A percentile compares a stretch with the other conserved stretches of the same genome.
These are phyloP conservation scores for Eleutherodactylus coqui DNA, from an alignment of 2,797 vertebrate species.

Conservation along the genomic window DNA sequence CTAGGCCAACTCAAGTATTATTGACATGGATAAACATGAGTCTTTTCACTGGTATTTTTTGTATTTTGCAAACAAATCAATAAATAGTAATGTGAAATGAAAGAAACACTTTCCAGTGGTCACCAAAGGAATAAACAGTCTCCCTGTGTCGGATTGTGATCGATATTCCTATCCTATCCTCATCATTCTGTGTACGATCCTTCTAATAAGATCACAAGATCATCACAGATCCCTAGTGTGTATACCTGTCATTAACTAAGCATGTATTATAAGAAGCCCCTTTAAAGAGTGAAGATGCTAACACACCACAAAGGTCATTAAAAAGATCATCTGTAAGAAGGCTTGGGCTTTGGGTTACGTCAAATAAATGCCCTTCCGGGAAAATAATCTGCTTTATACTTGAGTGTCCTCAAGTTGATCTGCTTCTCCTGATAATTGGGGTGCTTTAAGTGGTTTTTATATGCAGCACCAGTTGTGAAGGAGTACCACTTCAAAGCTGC, in stretches of 20 bases:
- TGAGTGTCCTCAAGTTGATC: neutral
- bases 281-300: neutral
- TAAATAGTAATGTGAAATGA: too few species aligned
- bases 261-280: neutral
- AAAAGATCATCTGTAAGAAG: neutral
- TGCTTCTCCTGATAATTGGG: neutral
- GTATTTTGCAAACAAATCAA: too few species aligned
- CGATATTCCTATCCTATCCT: too few species aligned
- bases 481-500: neutral
- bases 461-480: neutral
- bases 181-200: too few species aligned
- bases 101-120: too few species aligned
- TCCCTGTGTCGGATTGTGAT: too few species aligned
- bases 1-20: too few species aligned
- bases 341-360: neutral
- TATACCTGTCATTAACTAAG: neutral
- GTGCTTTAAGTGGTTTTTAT: neutral
- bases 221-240: neutral
- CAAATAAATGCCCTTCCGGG: neutral
- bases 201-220: neutral
- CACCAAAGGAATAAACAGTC: too few species aligned
- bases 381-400: neutral
- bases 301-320: neutral
- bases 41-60: too few species aligned
- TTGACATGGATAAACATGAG: too few species aligned